phyloP scores from a whole-genome alignment of 2,888 invertebrate species.

The Pammene fasciana region DNA sequence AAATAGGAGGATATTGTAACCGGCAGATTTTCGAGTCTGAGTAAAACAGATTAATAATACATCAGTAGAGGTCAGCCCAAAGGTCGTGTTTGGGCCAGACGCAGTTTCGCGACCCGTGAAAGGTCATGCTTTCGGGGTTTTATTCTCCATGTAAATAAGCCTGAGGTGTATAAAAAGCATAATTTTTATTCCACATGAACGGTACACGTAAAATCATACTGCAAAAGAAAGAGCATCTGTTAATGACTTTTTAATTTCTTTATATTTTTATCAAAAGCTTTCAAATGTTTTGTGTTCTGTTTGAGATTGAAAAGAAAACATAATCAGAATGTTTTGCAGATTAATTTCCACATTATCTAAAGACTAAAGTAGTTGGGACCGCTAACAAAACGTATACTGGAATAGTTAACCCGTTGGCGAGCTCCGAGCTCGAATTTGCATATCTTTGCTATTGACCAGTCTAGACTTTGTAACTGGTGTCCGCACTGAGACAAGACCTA shows the following conservation, averaged over 20 bases:
- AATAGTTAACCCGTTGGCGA: conserved; percentile 44
- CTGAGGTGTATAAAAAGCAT: conserved; percentile 5
- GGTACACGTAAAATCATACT: background rate
- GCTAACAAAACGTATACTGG: conserved; percentile 28
- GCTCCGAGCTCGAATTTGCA: conserved; percentile 56
- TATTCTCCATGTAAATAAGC: conserved; percentile 21
- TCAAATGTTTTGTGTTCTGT: background rate
- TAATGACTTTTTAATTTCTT: background rate
- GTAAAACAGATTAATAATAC: conserved; percentile 66
- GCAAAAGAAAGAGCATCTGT: conserved; percentile 4
- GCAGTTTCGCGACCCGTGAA: conserved; percentile 65
- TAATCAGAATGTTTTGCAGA: background rate
- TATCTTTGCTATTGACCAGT: conserved; percentile 69
- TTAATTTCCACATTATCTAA: conserved; percentile 6
- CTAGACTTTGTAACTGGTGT: conserved; percentile 69
- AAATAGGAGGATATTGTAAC: background rate
- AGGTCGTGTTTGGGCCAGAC: conserved; percentile 66
- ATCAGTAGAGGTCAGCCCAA: conserved; percentile 62
- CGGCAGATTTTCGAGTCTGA: conserved; percentile 44
- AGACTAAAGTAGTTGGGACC: conserved; percentile 7
- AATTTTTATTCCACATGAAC: background rate
- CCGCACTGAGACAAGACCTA: conserved; percentile 58
- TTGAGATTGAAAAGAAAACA: background rate
- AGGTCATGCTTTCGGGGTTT: conserved; percentile 66
- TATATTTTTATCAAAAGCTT: background rate